Evolutionary conservation across 2,888 invertebrate species (phyloP).

Genomic region (Zygogramma bicolorata): DNA sequence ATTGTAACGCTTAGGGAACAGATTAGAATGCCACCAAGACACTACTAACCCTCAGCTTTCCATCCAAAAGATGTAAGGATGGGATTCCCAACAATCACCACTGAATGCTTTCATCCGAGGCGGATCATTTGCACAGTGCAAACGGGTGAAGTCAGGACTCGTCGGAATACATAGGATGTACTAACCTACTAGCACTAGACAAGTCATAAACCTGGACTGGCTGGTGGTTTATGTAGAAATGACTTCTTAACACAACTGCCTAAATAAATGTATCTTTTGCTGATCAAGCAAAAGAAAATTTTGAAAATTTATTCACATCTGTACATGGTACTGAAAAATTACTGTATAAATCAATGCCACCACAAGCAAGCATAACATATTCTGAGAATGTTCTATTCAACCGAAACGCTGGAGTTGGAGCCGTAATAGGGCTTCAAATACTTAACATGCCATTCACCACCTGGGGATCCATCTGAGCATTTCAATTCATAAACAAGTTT

Average conservation of each 20-base stretch:
- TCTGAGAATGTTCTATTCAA: neutral
- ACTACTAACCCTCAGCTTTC: too few species aligned
- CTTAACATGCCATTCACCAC: neutral
- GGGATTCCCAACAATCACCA: neutral
- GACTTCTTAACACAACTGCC: too few species aligned
- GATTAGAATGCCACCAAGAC: too few species aligned
- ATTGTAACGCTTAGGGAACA: too few species aligned
- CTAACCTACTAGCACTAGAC: neutral
- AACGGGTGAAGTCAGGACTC: neutral
- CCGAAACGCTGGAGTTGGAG: neutral
- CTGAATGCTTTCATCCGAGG: neutral
- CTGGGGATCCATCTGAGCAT: neutral
- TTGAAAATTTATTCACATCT: neutral
- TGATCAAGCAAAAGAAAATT: too few species aligned
- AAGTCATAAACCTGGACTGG: neutral
- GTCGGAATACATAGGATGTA: neutral
- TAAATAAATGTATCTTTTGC: too few species aligned
- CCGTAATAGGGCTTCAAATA: neutral
- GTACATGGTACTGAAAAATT: neutral
- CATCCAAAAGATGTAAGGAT: neutral
- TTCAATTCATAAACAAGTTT: neutral
- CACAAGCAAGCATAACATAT: neutral
- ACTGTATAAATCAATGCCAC: neutral
- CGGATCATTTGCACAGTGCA: neutral
- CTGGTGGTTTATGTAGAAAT: too few species aligned